Base-by-base conservation (phyloP, 2,797 vertebrate genomes). In the Rhabdomys pumilio region DNA sequence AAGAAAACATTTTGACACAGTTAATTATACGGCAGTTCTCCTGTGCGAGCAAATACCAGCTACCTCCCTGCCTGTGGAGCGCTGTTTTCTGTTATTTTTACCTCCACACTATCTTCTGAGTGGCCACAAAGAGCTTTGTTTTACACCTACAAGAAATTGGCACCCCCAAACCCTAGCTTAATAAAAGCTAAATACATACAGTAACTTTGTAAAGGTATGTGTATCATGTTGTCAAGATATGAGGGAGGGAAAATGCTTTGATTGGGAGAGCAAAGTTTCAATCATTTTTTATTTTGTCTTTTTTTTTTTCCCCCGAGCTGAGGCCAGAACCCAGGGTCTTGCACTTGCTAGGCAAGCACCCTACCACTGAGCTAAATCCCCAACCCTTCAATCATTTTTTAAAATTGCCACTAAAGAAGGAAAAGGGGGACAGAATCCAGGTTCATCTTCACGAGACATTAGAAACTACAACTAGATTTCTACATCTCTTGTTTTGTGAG, bases 1-100 rank as follows among this genome's bases (percentile, higher is more conserved):
- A 98, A 97, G 96, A 97, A 97, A 96, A 94, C 94, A 94, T 98
- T 98, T 98, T 98, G 88, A 98, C 98, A 97, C 97, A 96, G 44
- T 95, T 22, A 97, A 81, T 97, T 98, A 98, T 95, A 98, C 13
- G 94, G 92, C 95, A 96, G 85, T 89, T 82, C 47, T 95, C 93
- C 97, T 96, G 94, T 80, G 94, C 93, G 93, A 91, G 97, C 97
- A 97, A 97, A 97, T 93, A 90, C 67, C 94, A 94, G 89, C 91
- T 91, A 98, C 97, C 95, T 98, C 97, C 97, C 94, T 53, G 94
- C 93, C 93, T 34, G 95, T 75, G 90, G 86, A 90, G 93, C n/a
- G 44, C 8, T 95, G 96, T 50, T 91, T 72, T 57, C 63, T 91
- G 89, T 90, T 94, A 89, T 90, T 90, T 93, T 93, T 80, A 89